Evolutionary conservation across 2,888 invertebrate species (phyloP).

Genomic region (Lysandra bellargus): DNA sequence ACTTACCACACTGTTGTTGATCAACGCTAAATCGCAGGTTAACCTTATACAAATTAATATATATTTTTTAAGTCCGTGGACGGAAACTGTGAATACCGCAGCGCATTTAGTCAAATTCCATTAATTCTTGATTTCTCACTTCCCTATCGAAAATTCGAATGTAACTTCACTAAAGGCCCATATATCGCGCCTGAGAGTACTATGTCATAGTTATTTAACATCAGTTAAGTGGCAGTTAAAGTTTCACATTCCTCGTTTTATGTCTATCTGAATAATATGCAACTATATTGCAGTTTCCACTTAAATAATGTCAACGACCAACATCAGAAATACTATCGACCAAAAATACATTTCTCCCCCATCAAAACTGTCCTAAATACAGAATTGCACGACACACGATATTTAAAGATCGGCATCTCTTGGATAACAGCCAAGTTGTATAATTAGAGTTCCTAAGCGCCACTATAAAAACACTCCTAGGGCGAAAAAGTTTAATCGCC

Average conservation of each 20-base stretch:
- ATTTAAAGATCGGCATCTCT: slow-evolving; percentile 67
- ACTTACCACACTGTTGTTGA: too few species aligned
- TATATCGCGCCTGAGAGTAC: neutral
- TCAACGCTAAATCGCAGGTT: too few species aligned
- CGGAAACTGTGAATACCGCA: too few species aligned
- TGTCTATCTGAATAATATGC: slow-evolving; percentile 4
- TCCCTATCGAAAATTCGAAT: too few species aligned
- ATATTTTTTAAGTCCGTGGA: too few species aligned
- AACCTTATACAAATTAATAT: too few species aligned
- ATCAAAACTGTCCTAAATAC: slow-evolving; percentile 71
- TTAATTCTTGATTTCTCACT: too few species aligned
- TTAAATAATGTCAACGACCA: slow-evolving; percentile 32
- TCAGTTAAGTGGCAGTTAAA: slow-evolving; percentile 5
- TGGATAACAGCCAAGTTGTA: slow-evolving; percentile 58
- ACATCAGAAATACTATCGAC: slow-evolving; percentile 37
- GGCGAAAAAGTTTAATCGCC: slow-evolving; percentile 21
- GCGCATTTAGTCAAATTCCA: too few species aligned
- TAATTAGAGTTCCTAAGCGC: slow-evolving; percentile 42
- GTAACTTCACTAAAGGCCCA: neutral
- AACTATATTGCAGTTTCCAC: slow-evolving; percentile 23
- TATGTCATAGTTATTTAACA: slow-evolving; percentile 1
- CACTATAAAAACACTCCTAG: slow-evolving; percentile 38
- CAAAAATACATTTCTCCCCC: slow-evolving; percentile 55
- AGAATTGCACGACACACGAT: slow-evolving; percentile 69
- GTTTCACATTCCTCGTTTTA: slow-evolving; percentile 3